Conservation (phyloP, 2,888 invertebrate genomes). For the Trilocha varians region DNA sequence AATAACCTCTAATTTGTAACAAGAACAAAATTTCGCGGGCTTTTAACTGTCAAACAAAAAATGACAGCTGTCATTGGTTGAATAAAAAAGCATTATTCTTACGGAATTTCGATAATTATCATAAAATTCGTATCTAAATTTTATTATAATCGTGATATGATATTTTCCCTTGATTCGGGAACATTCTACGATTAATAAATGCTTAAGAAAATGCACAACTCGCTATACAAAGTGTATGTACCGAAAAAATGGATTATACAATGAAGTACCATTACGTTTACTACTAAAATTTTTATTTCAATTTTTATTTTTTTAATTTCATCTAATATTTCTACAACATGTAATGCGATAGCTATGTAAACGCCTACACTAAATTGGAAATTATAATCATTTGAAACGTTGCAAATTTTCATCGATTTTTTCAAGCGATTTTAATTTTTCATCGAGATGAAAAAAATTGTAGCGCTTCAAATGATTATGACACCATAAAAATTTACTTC, state of each 20-base stretch:
- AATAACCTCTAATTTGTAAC: too few species aligned
- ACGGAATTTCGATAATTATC: background rate
- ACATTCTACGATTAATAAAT: conserved; percentile 22
- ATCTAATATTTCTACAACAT: conserved; percentile 63
- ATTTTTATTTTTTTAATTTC: conserved; percentile 3
- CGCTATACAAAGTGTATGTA: conserved; percentile 8
- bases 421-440: too few species aligned
- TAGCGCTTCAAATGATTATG: background rate
- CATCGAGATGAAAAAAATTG: too few species aligned
- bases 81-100: background rate
- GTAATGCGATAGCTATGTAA: conserved; percentile 46
- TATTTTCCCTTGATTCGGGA: background rate
- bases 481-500: too few species aligned
- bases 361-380: conserved; percentile 1
- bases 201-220: conserved; percentile 32
- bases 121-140: background rate
- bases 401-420: too few species aligned
- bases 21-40: background rate
- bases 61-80: background rate
- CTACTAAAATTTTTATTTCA: conserved; percentile 21
- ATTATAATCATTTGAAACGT: background rate
- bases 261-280: conserved; percentile 9
- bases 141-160: background rate
- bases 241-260: conserved; percentile 19
- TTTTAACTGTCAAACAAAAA: background rate